Evolutionary conservation across 2,888 invertebrate species (phyloP), one percentile per base, ranked within the genome.

Genomic region (Eucera pruinosa): DNA sequence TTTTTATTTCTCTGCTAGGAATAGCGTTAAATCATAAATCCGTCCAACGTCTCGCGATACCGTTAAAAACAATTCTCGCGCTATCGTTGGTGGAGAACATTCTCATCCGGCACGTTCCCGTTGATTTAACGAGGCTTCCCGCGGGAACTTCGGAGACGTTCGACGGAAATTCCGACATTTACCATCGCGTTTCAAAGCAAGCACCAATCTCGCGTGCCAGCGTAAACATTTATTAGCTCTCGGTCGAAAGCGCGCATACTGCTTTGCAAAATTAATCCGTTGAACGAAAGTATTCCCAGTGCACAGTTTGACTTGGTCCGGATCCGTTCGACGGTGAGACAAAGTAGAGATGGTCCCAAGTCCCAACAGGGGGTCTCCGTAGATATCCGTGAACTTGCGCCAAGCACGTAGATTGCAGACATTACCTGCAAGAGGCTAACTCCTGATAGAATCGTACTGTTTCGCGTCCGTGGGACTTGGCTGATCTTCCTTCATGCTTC

Each of bases 151-250:
- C 50, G n/a, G 5, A 50, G 60, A 61, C 47, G 45, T 15, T 20
- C 18, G 39, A 9, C 48, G 50, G 41, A 23, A 68, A 33, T 62
- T 61, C 30, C 48, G 23, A 9, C 67, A 48, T 68, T 52, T 23
- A 9, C 50, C 27, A 30, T 23, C 57, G 39, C 20, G 67, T 76
- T 43, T 47, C 45, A 48, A 20, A 57, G 50, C 57, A 50, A 55
- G 50, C 57, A 50, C 25, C 18, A 11, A 15, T 18, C 55, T 69
- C 57, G 23, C 48, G 39, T 41, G n/a, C 36, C 20, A 65, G n/a
- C 66, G 52, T 69, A 54, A 65, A 69, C 66, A n/a, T 45, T 69
- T 66, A 54, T 69, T 69, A 36, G 20, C 18, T 39, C 36, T 27
- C 23, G 20, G 3, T 18, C 27, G 48, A 50, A 18, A 30, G 27